Evolutionary conservation across 37 sponge, comb jelly and placozoan genomes (phyloP).

Genomic region (Hormiphora californensis): DNA sequence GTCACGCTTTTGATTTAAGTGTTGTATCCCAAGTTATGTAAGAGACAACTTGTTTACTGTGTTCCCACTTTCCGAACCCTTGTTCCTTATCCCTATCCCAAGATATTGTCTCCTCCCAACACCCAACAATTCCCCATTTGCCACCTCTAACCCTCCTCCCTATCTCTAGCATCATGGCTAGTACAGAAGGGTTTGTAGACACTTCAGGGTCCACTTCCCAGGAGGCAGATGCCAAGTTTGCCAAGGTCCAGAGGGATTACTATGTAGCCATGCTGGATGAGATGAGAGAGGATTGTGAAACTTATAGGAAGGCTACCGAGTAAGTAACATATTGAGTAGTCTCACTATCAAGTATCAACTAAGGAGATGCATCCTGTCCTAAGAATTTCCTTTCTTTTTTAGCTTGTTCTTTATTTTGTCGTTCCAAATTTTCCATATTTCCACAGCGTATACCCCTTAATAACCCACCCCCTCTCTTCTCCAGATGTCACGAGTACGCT

Average conservation of each 20-base stretch:
- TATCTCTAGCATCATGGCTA: background rate
- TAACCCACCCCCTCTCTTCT: too few species aligned
- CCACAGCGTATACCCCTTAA: background rate
- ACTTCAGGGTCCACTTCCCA: background rate
- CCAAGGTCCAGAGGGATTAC: slow-evolving; percentile 21
- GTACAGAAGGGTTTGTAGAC: background rate
- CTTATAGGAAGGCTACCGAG: slow-evolving; percentile 44
- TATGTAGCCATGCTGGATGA: background rate
- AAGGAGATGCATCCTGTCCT: background rate
- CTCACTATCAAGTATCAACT: background rate
- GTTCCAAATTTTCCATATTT: background rate
- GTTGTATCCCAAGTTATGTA: background rate
- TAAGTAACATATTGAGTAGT: background rate
- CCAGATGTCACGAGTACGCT: slow-evolving; percentile 54
- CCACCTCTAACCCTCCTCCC: background rate
- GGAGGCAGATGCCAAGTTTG: background rate
- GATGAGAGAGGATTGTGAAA: slow-evolving; percentile 46
- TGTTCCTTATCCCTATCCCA: background rate
- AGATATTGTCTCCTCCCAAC: background rate
- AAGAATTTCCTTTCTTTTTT: background rate
- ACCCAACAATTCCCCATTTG: background rate
- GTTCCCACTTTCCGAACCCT: background rate
- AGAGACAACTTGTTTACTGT: background rate
- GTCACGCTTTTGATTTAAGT: background rate
- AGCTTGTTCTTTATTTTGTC: background rate